Evolutionary conservation across 2,888 invertebrate genomes (phyloP), one percentile per base, ranked within the genome.

Genomic region (Julus scandinavius): DNA sequence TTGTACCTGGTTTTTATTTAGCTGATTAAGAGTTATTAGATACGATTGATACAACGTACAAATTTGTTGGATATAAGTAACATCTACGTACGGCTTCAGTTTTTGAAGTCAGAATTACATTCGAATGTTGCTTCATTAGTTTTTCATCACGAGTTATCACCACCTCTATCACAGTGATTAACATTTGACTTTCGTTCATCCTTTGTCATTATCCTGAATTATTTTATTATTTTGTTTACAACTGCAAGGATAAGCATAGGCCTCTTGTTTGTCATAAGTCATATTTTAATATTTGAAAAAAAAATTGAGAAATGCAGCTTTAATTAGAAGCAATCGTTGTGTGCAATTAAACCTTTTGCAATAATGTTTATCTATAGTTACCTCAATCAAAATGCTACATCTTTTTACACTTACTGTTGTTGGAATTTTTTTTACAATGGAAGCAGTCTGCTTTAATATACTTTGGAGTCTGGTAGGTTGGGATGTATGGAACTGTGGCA

Each of bases 21-120:
- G n/a, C 63, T 63, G 63, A 63, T 63, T 63, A 54, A 11, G n/a
- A 63, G 63, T n/a, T 63, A 63, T 63, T 63, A 63, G 63, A 17
- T 17, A 63, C 63, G n/a, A 63, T 63, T 63, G 63, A 63, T 63
- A 63, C 63, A 63, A 63, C 63, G 63, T 63, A 63, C 63, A 63
- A 63, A 54, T 54, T 29, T 54, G 17, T 15, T 54, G 54, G 17
- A 54, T 13, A 54, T 54, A 13, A 13, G 49, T 49, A 13, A 49
- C 49, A 13, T 54, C 11, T 54, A 54, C 54, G 54, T 54, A 54
- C 17, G 54, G 54, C 54, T 13, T 13, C 54, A 54, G 11, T 54
- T 54, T 13, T 54, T 54, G 54, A 54, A 54, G 54, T 54, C 54
- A 54, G 49, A 7, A 49, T 49, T 49, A 49, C 49, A 49, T 9